These are phyloP conservation scores for Ahaetulla prasina DNA, from an alignment of 2,113 vertebrate genomes.

Conservation along the genomic window DNA sequence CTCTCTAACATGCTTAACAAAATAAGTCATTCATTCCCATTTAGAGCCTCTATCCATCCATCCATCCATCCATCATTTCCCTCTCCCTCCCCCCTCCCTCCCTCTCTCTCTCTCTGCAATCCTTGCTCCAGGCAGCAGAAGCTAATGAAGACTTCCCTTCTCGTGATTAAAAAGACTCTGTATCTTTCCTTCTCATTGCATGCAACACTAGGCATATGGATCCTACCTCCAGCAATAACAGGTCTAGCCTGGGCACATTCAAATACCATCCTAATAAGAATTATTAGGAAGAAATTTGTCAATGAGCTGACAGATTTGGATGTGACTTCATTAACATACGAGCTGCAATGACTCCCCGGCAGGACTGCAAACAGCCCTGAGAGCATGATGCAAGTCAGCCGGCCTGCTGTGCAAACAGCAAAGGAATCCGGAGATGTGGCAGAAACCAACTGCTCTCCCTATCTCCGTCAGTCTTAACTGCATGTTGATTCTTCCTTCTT, in stretches of 20 bases:
- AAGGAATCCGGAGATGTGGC: not conserved
- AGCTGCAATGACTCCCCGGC: not conserved
- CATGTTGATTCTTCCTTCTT: not conserved
- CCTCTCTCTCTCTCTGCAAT: not conserved
- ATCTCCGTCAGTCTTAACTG: not conserved
- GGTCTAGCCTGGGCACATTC: not conserved
- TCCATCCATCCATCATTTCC: too few species aligned
- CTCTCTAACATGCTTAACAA: not conserved
- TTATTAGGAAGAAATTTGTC: not conserved
- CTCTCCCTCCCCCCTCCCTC: too few species aligned
- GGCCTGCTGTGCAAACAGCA: not conserved
- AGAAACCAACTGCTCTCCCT: not conserved
- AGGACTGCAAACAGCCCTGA: not conserved
- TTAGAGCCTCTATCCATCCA: not conserved
- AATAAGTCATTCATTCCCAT: not conserved
- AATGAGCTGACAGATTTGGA: not conserved
- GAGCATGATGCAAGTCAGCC: not conserved
- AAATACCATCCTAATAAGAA: not conserved
- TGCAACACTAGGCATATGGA: fast-evolving
- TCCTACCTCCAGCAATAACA: fast-evolving
- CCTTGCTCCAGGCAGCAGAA: fast-evolving
- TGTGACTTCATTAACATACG: not conserved
- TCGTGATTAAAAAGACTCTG: not conserved
- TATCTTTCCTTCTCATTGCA: not conserved
- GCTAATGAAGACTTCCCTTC: not conserved